phyloP scores from a whole-genome alignment of 2,888 invertebrate genomes.

The Amphipyra tragopoginis region DNA sequence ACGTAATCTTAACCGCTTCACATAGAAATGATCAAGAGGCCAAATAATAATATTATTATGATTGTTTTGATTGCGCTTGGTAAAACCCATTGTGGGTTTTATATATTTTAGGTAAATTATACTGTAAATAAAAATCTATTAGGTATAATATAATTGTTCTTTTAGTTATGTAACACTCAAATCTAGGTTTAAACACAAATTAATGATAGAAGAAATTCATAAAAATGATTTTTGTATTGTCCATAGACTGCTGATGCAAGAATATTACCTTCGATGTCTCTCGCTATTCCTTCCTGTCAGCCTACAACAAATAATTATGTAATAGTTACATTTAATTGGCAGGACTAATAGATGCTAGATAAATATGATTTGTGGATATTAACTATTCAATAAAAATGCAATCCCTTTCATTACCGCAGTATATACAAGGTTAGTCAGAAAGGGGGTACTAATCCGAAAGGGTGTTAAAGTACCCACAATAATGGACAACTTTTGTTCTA shows the following conservation, averaged over 20 bases:
- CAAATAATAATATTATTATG: constrained; percentile 16
- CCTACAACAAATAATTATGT: constrained; percentile 78
- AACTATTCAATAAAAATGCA: constrained; percentile 14
- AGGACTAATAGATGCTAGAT: constrained; percentile 56
- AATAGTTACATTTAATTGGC: constrained; percentile 65
- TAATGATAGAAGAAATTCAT: constrained; percentile 28
- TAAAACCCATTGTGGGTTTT: constrained; percentile 1
- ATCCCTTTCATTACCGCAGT: constrained; percentile 17
- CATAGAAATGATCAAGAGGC: constrained; percentile 23
- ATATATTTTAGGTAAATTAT: constrained; percentile 16
- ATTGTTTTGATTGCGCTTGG: constrained; percentile 39
- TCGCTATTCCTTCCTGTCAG: constrained; percentile 72
- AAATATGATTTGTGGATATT: constrained; percentile 51
- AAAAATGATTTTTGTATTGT: constrained; percentile 76
- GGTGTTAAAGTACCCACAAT: no score
- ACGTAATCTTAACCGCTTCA: constrained; percentile 35
- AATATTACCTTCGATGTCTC: constrained; percentile 75
- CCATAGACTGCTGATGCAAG: constrained; percentile 79
- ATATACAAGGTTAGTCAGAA: no score
- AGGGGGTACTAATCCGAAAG: no score
- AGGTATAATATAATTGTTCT: neutral
- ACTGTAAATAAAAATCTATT: constrained; percentile 9
- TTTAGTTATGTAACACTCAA: neutral
- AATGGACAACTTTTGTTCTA: no score
- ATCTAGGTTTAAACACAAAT: constrained; percentile 16